phyloP scores from a whole-genome alignment of 2,797 vertebrate genomes.

The Sphenodon punctatus region DNA sequence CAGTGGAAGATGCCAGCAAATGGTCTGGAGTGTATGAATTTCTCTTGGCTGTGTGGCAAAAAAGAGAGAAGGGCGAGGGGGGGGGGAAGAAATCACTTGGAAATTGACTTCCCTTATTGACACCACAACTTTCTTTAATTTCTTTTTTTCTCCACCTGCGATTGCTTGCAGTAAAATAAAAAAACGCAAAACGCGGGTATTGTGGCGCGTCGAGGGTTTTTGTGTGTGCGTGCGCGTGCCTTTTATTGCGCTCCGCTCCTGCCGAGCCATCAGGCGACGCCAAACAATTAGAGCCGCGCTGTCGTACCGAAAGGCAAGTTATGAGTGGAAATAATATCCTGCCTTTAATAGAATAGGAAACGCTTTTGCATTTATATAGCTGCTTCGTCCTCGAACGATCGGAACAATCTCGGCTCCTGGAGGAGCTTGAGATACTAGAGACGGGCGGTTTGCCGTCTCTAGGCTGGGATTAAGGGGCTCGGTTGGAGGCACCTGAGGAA shows the following conservation, averaged over 20 bases:
- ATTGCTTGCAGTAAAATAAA: constrained; percentile 14
- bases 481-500: too few relatives aligned
- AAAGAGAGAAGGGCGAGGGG: neutral
- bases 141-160: constrained; percentile 1
- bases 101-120: constrained; percentile 27
- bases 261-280: constrained; percentile 1
- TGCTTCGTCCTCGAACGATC: neutral
- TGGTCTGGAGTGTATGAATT: neutral
- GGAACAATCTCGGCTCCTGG: neutral
- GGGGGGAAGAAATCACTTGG: constrained; percentile 4
- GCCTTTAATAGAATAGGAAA: neutral
- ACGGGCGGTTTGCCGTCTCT: too few relatives aligned
- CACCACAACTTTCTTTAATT: neutral
- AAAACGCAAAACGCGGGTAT: too few relatives aligned
- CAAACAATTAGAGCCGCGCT: neutral
- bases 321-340: neutral
- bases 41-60: neutral
- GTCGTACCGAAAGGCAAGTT: neutral
- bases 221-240: neutral
- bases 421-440: neutral
- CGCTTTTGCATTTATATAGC: neutral
- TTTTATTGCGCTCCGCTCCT: neutral
- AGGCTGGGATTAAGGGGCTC: too few relatives aligned
- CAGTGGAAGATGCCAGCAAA: neutral
- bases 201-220: too few relatives aligned